Conservation (phyloP, 2,113 vertebrate species). For the Steatornis caripensis region DNA sequence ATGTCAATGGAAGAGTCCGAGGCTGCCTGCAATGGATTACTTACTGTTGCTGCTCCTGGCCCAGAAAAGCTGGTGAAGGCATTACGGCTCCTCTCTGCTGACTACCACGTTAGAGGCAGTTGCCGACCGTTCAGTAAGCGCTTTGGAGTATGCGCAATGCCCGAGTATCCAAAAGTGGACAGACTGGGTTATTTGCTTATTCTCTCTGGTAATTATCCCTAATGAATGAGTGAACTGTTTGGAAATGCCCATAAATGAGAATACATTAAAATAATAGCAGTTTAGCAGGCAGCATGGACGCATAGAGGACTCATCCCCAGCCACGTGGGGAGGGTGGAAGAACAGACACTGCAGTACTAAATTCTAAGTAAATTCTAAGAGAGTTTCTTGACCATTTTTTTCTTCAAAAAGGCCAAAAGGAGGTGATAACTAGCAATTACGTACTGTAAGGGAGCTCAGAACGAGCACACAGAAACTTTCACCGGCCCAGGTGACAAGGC, state of each 20-base stretch:
- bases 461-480: background rate
- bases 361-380: background rate
- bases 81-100: background rate
- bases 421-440: background rate
- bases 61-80: background rate
- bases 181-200: background rate
- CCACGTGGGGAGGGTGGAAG: rapidly evolving
- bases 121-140: background rate
- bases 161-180: background rate
- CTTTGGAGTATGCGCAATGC: background rate
- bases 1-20: background rate
- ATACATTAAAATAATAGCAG: background rate
- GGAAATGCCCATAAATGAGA: background rate
- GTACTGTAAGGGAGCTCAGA: background rate
- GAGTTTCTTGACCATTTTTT: background rate
- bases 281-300: background rate
- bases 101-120: rapidly evolving
- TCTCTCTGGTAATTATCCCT: background rate
- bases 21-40: background rate
- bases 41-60: background rate
- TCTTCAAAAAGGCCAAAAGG: background rate
- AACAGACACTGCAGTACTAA: background rate
- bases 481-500: background rate
- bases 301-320: background rate
- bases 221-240: background rate